Evolutionary conservation across 2,113 vertebrate species (phyloP).

Genomic region (Sylvilagus bachmani): DNA sequence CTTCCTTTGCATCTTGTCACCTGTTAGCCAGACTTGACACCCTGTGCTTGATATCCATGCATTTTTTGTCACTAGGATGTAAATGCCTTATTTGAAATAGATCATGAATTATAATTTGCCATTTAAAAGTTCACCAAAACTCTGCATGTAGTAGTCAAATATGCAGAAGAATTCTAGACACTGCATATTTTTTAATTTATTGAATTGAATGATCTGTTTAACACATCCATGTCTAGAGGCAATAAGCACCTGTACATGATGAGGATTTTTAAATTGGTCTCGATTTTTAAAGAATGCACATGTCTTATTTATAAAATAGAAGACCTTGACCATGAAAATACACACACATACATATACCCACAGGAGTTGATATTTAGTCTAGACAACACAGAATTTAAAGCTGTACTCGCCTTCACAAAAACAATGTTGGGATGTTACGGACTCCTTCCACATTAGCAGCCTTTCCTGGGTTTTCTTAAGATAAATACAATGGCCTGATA

Average conservation of each 20-base stretch:
- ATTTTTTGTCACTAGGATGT: neutral
- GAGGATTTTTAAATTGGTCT: neutral
- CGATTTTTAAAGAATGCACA: neutral
- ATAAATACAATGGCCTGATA: conserved; percentile 27
- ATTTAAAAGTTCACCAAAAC: conserved; percentile 56
- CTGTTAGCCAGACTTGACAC: conserved; percentile 52
- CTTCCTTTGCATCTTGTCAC: conserved; percentile 61
- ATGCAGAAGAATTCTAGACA: neutral
- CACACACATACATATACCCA: neutral
- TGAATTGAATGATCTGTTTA: neutral
- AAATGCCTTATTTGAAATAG: neutral
- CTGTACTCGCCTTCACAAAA: neutral
- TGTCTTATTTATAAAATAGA: neutral
- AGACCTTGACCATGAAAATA: neutral
- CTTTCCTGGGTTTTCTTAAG: conserved; percentile 45
- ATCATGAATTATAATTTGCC: conserved; percentile 41
- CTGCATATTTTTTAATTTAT: neutral
- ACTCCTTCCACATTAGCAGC: neutral
- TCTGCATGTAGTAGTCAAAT: conserved; percentile 5
- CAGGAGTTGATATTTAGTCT: neutral
- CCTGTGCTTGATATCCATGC: neutral
- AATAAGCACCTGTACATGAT: neutral
- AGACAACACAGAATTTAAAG: neutral
- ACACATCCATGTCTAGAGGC: neutral
- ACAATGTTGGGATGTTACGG: neutral